These are phyloP conservation scores for Cataglyphis hispanica DNA, from an alignment of 1,140 invertebrate genomes.

Conservation along the genomic window DNA sequence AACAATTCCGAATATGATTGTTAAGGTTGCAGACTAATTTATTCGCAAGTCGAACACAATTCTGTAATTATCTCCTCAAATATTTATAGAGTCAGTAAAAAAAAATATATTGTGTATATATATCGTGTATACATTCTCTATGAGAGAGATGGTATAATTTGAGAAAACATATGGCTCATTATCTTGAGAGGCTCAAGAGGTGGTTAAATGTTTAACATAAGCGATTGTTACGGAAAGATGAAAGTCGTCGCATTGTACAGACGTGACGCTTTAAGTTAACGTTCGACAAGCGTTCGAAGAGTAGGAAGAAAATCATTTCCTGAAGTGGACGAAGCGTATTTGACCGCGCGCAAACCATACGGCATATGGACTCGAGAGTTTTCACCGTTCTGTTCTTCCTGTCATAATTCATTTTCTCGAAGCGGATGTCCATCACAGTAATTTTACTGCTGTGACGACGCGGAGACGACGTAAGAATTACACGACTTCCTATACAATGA, in stretches of 20 bases:
- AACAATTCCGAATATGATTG: conserved; percentile 26
- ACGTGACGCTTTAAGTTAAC: conserved; percentile 20
- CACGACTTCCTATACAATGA: conserved; percentile 27
- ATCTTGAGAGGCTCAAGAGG: not conserved
- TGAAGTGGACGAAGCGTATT: conserved; percentile 45
- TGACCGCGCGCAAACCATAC: conserved; percentile 8
- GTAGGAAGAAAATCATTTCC: conserved; percentile 73
- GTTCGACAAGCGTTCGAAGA: conserved; percentile 47
- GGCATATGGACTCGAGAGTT: conserved; percentile 53
- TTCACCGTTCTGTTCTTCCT: conserved; percentile 64
- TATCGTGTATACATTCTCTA: not conserved
- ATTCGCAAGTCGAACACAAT: not conserved
- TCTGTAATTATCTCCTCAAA: conserved; percentile 7
- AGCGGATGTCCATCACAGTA: conserved; percentile 32
- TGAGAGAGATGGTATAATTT: not conserved
- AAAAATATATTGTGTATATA: not conserved
- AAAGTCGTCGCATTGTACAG: conserved; percentile 62
- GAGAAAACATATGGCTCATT: conserved; percentile 18
- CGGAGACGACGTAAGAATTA: conserved; percentile 51
- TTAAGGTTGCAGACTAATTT: conserved; percentile 15
- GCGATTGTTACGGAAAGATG: conserved; percentile 58
- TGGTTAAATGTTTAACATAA: conserved; percentile 46
- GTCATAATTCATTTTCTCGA: conserved; percentile 53
- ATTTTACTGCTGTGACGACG: conserved; percentile 46
- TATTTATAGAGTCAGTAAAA: not conserved